Evolutionary conservation across 2,797 vertebrate species (phyloP).

Genomic region (Danio jaintianensis): DNA sequence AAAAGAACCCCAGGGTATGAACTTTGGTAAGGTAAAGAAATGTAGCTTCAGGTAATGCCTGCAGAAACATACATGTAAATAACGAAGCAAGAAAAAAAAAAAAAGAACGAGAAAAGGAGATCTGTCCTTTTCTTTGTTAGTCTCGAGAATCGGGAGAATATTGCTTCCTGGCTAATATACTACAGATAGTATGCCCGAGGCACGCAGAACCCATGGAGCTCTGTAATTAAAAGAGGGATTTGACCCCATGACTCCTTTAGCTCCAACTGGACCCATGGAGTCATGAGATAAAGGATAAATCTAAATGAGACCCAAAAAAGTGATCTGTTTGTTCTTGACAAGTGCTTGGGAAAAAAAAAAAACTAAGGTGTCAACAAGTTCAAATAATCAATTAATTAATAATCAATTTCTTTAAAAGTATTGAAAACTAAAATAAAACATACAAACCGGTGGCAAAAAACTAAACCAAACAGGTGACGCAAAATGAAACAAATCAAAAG

Average conservation of each 20-base stretch:
- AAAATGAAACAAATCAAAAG: background rate
- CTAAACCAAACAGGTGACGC: background rate
- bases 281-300: slow-evolving; percentile 42
- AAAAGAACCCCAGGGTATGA: slow-evolving; percentile 29
- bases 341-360: slow-evolving; percentile 36
- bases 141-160: slow-evolving; percentile 52
- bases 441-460: background rate
- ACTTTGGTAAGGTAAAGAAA: slow-evolving; percentile 24
- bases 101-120: slow-evolving; percentile 40
- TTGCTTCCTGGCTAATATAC: slow-evolving; percentile 62
- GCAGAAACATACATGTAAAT: slow-evolving; percentile 26
- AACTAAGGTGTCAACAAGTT: slow-evolving; percentile 10
- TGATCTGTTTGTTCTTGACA: slow-evolving; percentile 38
- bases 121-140: slow-evolving; percentile 57
- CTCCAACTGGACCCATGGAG: slow-evolving; percentile 32
- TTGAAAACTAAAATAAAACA: background rate
- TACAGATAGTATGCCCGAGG: slow-evolving; percentile 56
- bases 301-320: slow-evolving; percentile 29
- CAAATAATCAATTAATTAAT: too few relatives aligned
- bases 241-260: slow-evolving; percentile 57
- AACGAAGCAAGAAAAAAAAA: slow-evolving; percentile 6
- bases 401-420: background rate
- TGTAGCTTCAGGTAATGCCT: slow-evolving; percentile 42
- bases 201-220: slow-evolving; percentile 39
- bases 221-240: slow-evolving; percentile 64